A percentile compares a stretch with the other conserved stretches of the same genome.
Conservation (phyloP, 2,888 invertebrate species). For the Rambutsinella grinnellia region DNA sequence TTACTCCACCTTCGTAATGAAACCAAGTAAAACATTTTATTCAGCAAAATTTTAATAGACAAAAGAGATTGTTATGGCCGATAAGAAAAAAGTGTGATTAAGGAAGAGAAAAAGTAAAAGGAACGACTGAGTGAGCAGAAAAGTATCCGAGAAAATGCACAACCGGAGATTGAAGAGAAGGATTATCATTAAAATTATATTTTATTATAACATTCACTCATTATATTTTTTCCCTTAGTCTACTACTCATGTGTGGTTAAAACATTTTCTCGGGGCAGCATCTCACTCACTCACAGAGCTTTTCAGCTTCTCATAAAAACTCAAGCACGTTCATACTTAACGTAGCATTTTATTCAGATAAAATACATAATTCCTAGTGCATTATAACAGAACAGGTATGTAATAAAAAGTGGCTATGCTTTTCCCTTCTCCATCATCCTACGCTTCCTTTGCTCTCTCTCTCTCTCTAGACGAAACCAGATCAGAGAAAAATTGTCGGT, state of each 20-base stretch:
- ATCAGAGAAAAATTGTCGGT: slow-evolving; percentile 47
- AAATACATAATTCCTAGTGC: neutral
- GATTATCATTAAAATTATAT: neutral
- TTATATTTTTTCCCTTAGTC: neutral
- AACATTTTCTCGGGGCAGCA: neutral
- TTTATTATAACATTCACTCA: neutral
- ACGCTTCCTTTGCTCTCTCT: neutral
- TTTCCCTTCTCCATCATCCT: neutral
- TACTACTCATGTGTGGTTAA: neutral
- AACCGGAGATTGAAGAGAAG: neutral
- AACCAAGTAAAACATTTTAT: no score
- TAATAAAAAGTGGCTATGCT: no score
- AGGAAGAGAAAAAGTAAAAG: neutral
- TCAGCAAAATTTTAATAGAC: no score
- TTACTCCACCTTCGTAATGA: no score
- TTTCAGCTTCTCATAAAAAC: neutral
- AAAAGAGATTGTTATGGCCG: no score
- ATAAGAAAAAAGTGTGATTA: neutral
- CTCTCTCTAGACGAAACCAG: no score
- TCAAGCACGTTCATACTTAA: neutral
- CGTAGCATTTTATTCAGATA: neutral
- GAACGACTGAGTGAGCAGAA: neutral
- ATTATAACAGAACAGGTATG: neutral
- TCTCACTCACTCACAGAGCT: no score
- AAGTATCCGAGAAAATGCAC: neutral